Conservation (phyloP, 92 coral and sea anemone species). For the Epizoanthus fatuus region DNA sequence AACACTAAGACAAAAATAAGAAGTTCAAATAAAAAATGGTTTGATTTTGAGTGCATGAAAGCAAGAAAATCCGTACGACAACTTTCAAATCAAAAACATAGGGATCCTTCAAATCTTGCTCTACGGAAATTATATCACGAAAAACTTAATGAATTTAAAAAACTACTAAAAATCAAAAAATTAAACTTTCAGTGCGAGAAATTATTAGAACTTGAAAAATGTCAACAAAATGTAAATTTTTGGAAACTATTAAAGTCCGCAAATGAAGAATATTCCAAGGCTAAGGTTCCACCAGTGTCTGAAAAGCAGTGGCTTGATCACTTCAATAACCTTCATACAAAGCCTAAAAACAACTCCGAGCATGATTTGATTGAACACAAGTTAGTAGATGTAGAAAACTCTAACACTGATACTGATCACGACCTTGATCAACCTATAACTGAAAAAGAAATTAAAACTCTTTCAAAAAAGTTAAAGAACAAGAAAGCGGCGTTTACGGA, state of each 20-base stretch:
- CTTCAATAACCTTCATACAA: slow-evolving; percentile 42
- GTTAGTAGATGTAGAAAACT: slow-evolving; percentile 20
- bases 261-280: slow-evolving; percentile 27
- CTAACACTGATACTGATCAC: not conserved
- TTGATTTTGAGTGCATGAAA: slow-evolving; percentile 48
- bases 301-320: slow-evolving; percentile 53
- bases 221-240: slow-evolving; percentile 18
- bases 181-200: slow-evolving; percentile 29
- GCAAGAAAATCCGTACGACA: slow-evolving; percentile 46
- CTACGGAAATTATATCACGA: slow-evolving; percentile 46
- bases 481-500: slow-evolving; percentile 62
- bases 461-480: slow-evolving; percentile 46
- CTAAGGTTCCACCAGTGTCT: slow-evolving; percentile 37
- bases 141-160: slow-evolving; percentile 46
- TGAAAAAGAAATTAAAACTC: slow-evolving; percentile 41
- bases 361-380: slow-evolving; percentile 9
- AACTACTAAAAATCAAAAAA: slow-evolving; percentile 43
- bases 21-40: slow-evolving; percentile 42
- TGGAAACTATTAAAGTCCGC: slow-evolving; percentile 61
- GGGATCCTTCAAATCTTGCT: slow-evolving; percentile 45
- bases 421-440: slow-evolving; percentile 36
- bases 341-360: not conserved
- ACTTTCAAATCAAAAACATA: slow-evolving; percentile 52
- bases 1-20: not conserved
- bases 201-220: slow-evolving; percentile 29